Conservation (phyloP, 2,888 invertebrate genomes). For the Tenodera sinensis region DNA sequence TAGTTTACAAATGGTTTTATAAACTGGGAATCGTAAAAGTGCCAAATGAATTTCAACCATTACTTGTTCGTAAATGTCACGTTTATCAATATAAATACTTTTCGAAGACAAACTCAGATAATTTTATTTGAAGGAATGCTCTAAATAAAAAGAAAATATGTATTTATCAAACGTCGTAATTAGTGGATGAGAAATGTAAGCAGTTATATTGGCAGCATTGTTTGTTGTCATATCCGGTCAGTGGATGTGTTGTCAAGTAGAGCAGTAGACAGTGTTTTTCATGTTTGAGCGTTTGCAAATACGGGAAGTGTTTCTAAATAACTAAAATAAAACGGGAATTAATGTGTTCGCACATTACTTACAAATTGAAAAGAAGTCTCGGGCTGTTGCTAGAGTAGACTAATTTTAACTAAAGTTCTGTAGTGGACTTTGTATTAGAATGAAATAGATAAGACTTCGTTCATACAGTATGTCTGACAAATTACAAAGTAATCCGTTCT, state of each 20-base stretch:
- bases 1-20: too few relatives aligned
- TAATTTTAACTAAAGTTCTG: neutral
- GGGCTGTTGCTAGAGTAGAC: neutral
- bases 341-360: neutral
- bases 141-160: too few relatives aligned
- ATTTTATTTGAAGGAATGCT: too few relatives aligned
- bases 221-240: neutral
- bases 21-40: too few relatives aligned
- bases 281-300: neutral
- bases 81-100: too few relatives aligned
- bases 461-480: conserved; percentile 31
- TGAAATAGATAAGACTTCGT: neutral
- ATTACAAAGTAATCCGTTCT: conserved; percentile 46
- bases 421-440: neutral
- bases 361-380: neutral
- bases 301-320: neutral
- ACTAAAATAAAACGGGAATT: neutral
- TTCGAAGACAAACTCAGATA: too few relatives aligned
- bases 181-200: neutral
- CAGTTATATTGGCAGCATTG: neutral
- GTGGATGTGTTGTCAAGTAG: neutral
- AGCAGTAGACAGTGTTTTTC: neutral
- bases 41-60: too few relatives aligned
- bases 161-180: neutral
- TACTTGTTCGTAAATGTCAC: too few relatives aligned